Base-by-base conservation (phyloP, 2,113 vertebrate genomes). In the Merops nubicus region DNA sequence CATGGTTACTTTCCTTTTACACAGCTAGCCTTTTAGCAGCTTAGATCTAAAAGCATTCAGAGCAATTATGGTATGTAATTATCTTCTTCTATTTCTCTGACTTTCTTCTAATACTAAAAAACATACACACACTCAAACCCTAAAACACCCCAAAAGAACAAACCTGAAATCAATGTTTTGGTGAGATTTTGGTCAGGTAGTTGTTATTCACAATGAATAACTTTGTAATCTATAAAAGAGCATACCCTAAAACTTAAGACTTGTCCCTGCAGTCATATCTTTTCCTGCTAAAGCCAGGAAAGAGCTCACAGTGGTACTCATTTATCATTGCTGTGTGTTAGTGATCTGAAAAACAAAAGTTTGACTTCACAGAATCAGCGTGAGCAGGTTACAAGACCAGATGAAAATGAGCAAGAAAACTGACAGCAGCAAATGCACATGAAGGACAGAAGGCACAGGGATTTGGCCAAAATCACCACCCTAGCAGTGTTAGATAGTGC, bases 41-140 rank as follows among this genome's bases (percentile, higher is more conserved):
- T 91, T 45, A 89, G 65, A 79, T 91, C 80, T 90, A 91, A 95
- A 96, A 94, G 69, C 73, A 91, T 87, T 95, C 88, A 78, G 76
- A 94, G 72, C 21, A 90, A 77, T 93, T 94, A 88, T 59, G 34
- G 67, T 63, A 62, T 79, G 25, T 89, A 96, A 95, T 95, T 94
- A 85, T 81, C 89, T 90, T 96, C 43, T 53, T 70, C 56, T 15
- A 23, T 72, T 93, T 88, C 48, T 70, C 88, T 64, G 67, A 91
- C 29, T 82, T 90, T 60, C 26, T 83, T 83, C 50, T 88, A 62
- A 60, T 26, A 47, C 31, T 22, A 76, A 85, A 81, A 77, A 59
- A 47, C n/a, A n/a, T n/a, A n/a, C n/a, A n/a, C n/a, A n/a, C n/a
- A n/a, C n/a, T n/a, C n/a, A n/a, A n/a, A n/a, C n/a, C n/a, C n/a